Percentiles rank a stretch among this genome's conserved stretches.
Conservation (phyloP, 2,888 invertebrate genomes). For the Notocelia uddmanniana region DNA sequence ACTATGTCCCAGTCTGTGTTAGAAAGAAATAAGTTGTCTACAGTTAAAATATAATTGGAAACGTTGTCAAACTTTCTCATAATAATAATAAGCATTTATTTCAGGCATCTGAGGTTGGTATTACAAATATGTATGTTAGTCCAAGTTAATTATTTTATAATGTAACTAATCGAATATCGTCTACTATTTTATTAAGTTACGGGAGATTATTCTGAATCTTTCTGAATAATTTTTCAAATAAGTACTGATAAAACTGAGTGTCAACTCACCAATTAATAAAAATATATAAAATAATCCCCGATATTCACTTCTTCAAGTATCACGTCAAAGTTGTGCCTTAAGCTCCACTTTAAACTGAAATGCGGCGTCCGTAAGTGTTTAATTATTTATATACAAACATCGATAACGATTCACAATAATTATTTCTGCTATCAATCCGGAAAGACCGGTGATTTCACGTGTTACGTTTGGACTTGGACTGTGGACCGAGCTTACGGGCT, state of each 20-base stretch:
- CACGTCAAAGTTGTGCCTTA: conserved; percentile 43
- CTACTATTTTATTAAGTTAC: not conserved
- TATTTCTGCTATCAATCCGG: conserved; percentile 48
- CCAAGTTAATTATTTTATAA: too few species aligned
- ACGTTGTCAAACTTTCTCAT: conserved; percentile 11
- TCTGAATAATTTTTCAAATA: too few species aligned
- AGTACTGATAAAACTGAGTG: too few species aligned
- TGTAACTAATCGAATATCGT: not conserved
- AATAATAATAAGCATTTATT: too few species aligned
- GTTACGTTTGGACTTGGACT: conserved; percentile 56
- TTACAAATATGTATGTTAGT: too few species aligned
- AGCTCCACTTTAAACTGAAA: conserved; percentile 39
- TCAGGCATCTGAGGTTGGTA: too few species aligned
- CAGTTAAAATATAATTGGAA: conserved; percentile 27
- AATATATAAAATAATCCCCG: conserved; percentile 23
- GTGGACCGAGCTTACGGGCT: conserved; percentile 55
- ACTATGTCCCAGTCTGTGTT: conserved; percentile 3
- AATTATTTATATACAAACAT: conserved; percentile 49
- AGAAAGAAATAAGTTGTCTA: conserved; percentile 4
- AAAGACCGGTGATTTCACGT: conserved; percentile 60
- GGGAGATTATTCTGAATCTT: not conserved
- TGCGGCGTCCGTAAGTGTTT: conserved; percentile 47
- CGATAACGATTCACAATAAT: conserved; percentile 41
- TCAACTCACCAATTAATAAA: conserved; percentile 33
- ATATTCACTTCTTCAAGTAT: conserved; percentile 24